Conservation (phyloP, 2,113 vertebrate genomes). For the Vicugna pacos region DNA sequence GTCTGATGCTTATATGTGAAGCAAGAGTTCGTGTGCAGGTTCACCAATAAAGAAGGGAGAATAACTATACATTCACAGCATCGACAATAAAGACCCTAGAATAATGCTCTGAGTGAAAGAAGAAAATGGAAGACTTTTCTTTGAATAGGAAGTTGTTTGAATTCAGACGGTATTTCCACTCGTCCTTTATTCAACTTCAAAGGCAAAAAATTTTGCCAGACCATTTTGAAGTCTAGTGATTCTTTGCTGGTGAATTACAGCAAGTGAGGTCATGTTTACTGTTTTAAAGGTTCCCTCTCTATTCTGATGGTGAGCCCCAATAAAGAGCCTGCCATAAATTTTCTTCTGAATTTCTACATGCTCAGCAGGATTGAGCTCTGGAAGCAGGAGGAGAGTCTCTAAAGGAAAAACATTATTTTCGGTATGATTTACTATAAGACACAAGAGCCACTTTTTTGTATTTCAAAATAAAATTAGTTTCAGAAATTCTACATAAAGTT, state of each 20-base stretch:
- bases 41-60: neutral
- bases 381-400: neutral
- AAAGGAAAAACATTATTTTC: neutral
- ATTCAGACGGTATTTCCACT: neutral
- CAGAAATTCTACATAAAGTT: neutral
- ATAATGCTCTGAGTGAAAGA: neutral
- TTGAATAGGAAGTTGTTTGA: constrained; percentile 20
- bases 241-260: neutral
- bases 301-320: neutral
- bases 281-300: constrained; percentile 14
- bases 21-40: neutral
- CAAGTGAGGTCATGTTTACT: neutral
- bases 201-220: neutral
- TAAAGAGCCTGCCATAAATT: neutral
- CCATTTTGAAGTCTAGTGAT: constrained; percentile 2
- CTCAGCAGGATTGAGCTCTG: neutral
- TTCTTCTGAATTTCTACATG: neutral
- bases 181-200: constrained; percentile 37
- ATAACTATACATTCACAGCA: neutral
- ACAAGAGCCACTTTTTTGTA: neutral
- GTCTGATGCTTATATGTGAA: neutral
- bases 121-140: neutral
- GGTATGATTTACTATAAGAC: neutral
- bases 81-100: neutral
- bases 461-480: constrained; percentile 40